Evolutionary conservation across 1,140 invertebrate genomes (phyloP).

Genomic region (Aphis craccivora): DNA sequence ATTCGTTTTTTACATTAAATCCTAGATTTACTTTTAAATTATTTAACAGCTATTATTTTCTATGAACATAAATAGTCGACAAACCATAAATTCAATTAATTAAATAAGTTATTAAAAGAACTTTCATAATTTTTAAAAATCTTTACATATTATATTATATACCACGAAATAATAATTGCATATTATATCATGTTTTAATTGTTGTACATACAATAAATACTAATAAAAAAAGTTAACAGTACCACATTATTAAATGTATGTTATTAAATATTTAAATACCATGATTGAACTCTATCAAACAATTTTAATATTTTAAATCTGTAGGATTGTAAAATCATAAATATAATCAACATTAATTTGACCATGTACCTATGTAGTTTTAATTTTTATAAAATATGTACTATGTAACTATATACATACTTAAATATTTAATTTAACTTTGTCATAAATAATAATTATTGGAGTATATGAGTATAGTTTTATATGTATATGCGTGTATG

Average conservation of each 20-base stretch:
- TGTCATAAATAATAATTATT: not conserved
- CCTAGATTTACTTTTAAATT: not conserved
- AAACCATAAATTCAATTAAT: not conserved
- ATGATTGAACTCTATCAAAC: not conserved
- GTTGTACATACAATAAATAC: not conserved
- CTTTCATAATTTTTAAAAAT: not conserved
- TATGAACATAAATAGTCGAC: not conserved
- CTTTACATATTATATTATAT: not conserved
- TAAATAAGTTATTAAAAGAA: not conserved
- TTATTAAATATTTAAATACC: not conserved
- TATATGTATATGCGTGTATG: not conserved
- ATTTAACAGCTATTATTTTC: not conserved
- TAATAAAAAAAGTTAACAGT: not conserved
- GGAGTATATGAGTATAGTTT: not conserved
- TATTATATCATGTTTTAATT: slow-evolving; percentile 4
- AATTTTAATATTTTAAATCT: slow-evolving; percentile 13
- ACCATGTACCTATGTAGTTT: not conserved
- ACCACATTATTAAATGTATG: not conserved
- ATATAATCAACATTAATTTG: not conserved
- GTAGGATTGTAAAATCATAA: not conserved
- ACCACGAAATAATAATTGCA: not conserved
- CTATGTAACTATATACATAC: not conserved
- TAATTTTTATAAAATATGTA: not conserved
- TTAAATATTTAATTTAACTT: not conserved
- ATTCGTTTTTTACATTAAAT: not conserved